Evolutionary conservation across 2,888 invertebrate species (phyloP).

Genomic region (Anorthoa munda): DNA sequence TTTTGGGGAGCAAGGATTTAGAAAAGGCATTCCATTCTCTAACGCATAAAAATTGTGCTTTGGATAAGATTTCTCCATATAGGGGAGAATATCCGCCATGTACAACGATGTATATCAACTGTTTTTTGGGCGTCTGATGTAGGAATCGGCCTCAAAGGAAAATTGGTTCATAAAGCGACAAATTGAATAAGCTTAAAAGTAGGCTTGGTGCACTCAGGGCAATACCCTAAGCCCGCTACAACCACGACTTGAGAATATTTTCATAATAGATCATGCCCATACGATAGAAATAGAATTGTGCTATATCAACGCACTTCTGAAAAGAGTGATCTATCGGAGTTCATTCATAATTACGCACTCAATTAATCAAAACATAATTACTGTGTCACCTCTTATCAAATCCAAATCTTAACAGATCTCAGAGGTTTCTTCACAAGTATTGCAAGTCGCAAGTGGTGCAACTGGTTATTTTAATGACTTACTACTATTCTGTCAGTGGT

Average conservation of each 20-base stretch:
- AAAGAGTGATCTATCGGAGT: too few relatives aligned
- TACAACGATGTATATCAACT: background rate
- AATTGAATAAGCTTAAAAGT: background rate
- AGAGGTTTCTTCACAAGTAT: constrained; percentile 24
- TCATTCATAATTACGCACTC: constrained; percentile 2
- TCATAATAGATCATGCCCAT: background rate
- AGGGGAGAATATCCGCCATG: too few relatives aligned
- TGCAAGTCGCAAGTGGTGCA: constrained; percentile 9
- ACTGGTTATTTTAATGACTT: constrained; percentile 47
- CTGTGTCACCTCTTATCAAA: constrained; percentile 35
- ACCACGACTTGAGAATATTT: background rate
- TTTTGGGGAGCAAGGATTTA: background rate
- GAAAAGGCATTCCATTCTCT: background rate
- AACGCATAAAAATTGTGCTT: background rate
- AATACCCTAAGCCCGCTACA: background rate
- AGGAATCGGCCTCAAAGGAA: background rate
- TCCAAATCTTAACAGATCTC: background rate
- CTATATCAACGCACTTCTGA: background rate
- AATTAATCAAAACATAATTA: constrained; percentile 38
- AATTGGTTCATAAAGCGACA: background rate
- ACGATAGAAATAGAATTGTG: background rate
- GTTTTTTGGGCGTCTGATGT: background rate
- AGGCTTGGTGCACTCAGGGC: background rate
- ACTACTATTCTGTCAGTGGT: constrained; percentile 14
- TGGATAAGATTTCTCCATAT: too few relatives aligned